phyloP scores from a whole-genome alignment of 2,797 vertebrate genomes.

The Momotus momota region DNA sequence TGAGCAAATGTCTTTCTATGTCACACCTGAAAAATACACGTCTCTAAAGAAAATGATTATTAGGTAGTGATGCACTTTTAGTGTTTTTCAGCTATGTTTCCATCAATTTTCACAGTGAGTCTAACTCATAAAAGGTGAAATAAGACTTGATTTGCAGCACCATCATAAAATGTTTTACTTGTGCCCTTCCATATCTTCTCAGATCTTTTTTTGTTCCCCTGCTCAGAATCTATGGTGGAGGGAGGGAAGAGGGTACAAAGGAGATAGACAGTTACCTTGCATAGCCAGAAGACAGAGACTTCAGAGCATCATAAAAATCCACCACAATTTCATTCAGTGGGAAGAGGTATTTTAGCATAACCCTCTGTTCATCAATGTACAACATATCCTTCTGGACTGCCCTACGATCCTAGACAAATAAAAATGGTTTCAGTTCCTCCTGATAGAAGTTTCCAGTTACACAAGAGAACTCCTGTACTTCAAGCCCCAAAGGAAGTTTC shows the following conservation, averaged over 20 bases:
- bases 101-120: neutral
- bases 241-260: neutral
- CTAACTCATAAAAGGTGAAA: neutral
- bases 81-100: neutral
- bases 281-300: constrained; percentile 95
- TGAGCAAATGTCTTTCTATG: neutral
- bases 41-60: neutral
- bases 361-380: constrained; percentile 92
- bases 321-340: constrained; percentile 96
- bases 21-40: neutral
- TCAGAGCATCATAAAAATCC: constrained; percentile 96
- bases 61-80: neutral
- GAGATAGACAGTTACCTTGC: constrained; percentile 85
- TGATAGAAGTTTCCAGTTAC: neutral
- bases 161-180: neutral
- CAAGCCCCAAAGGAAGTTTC: neutral
- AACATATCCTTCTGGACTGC: constrained; percentile 92
- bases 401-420: constrained; percentile 84
- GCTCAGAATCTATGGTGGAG: neutral
- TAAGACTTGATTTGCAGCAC: neutral
- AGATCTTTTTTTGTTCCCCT: neutral
- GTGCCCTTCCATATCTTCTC: neutral
- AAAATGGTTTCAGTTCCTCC: constrained; percentile 1
- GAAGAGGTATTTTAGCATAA: constrained; percentile 95
- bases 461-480: neutral